Base-by-base conservation (phyloP, 53 echinoderm and acorn worm genomes). In the Actinopyga echinites region DNA sequence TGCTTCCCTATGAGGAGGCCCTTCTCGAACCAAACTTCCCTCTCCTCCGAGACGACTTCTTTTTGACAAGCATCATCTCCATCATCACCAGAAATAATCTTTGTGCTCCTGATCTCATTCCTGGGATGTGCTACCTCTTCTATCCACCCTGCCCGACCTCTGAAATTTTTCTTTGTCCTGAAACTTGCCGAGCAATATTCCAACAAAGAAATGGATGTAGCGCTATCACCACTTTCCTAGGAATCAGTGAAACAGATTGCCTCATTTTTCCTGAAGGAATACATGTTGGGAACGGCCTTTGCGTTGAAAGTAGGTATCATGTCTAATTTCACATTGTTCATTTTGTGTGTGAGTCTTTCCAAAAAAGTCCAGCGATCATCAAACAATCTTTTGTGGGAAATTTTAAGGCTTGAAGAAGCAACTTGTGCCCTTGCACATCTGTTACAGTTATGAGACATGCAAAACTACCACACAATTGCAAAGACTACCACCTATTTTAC, bases 151-250 rank as follows among this genome's bases (percentile, higher is more conserved):
- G 77, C 19, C 56, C 77, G 10, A 30, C 77, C 77, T 53, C 77
- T 9, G 77, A 32, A 13, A 17, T 77, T 1, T 77, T 28, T 32
- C 24, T 77, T 19, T 77, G 77, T 17, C 77, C 77, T 2, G 77
- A 77, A 31, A 77, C 77, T 30, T 77, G 77, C 30, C 30, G 77
- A n/a, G 77, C 77, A 2, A 8, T 77, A 11, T 77, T 77, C 30
- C 53, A 30, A 13, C 11, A 4, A 8, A 4, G 0, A 26, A 43
- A 55, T 31, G 77, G 77, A 30, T 77, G 77, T 33, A 31, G 17
- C 9, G 54, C 54, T n/a, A 54, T 55, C 0, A 29, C 17, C 4
- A 12, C 55, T 0, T 77, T 77, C 77, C 30, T 77, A 19, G 77
- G 15, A 25, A 77, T 77, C 30, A 77, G 53, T 17, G 30, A 22